A percentile compares a stretch with the other conserved stretches of the same genome.
Conservation (phyloP, 2,113 vertebrate genomes). For the Mionectes macconnelli region DNA sequence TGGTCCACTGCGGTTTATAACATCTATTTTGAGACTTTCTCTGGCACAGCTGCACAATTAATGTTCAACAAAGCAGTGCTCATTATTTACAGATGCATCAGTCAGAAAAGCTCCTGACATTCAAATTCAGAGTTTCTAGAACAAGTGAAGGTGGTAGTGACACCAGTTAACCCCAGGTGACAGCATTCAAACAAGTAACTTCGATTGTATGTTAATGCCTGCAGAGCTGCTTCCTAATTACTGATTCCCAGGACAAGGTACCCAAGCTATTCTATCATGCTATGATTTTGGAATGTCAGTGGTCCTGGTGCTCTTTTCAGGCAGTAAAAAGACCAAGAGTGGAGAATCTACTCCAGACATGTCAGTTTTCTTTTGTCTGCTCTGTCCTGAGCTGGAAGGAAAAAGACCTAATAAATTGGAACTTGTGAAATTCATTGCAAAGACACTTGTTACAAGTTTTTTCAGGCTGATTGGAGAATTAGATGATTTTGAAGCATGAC, state of each 20-base stretch:
- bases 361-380: neutral
- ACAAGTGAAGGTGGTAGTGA: slow-evolving; percentile 30
- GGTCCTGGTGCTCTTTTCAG: neutral
- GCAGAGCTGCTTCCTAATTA: neutral
- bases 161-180: neutral
- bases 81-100: slow-evolving; percentile 71
- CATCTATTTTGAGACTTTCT: slow-evolving; percentile 50
- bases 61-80: slow-evolving; percentile 72
- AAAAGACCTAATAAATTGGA: neutral
- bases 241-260: neutral
- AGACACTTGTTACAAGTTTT: neutral
- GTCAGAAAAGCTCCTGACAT: slow-evolving; percentile 68
- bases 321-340: neutral
- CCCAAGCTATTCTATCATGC: neutral
- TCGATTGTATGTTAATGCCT: neutral
- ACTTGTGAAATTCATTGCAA: neutral
- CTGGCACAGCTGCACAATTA: slow-evolving; percentile 77
- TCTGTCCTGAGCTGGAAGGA: neutral
- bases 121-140: slow-evolving; percentile 61
- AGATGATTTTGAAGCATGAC: neutral
- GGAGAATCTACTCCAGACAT: neutral
- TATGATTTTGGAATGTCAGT: neutral
- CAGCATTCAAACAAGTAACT: neutral
- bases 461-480: neutral
- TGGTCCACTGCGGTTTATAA: neutral